Evolutionary conservation across 2,888 invertebrate genomes (phyloP).

Genomic region (Drosophila fungiperda): DNA sequence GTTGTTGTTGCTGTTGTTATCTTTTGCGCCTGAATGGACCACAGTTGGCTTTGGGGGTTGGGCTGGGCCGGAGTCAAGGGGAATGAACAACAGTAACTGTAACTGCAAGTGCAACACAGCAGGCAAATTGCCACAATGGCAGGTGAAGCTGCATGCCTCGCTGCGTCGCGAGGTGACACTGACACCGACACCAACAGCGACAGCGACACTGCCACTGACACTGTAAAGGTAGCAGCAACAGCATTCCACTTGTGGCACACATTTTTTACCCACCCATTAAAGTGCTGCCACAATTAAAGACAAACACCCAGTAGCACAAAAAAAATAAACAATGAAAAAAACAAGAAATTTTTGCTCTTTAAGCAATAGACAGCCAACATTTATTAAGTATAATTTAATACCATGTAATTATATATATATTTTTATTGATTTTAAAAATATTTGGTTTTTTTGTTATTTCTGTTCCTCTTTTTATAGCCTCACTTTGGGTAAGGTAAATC

Average conservation of each 20-base stretch:
- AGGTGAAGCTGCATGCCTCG: conserved; percentile 1
- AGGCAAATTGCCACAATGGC: conserved; percentile 37
- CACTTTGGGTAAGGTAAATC: neutral
- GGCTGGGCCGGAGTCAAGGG: conserved; percentile 1
- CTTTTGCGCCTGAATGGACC: conserved; percentile 55
- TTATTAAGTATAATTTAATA: neutral
- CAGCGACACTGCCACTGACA: neutral
- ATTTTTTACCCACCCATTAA: conserved; percentile 71
- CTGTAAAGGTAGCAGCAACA: conserved; percentile 7
- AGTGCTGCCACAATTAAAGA: conserved; percentile 11
- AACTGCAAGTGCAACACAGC: conserved; percentile 21
- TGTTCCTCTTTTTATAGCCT: neutral
- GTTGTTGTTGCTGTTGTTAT: conserved; percentile 37
- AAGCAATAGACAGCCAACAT: neutral
- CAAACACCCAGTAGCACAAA: neutral
- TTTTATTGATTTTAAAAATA: too few species aligned
- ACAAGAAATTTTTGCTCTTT: neutral
- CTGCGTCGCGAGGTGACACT: conserved; percentile 30
- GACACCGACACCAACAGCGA: conserved; percentile 10
- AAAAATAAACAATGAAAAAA: neutral
- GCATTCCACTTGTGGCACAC: conserved; percentile 69
- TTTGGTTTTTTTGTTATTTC: neutral
- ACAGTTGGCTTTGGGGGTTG: conserved; percentile 22
- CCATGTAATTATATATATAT: neutral
- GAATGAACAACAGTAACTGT: conserved; percentile 7